Conservation (phyloP, 2,888 invertebrate genomes). For the Atrina japonica region DNA sequence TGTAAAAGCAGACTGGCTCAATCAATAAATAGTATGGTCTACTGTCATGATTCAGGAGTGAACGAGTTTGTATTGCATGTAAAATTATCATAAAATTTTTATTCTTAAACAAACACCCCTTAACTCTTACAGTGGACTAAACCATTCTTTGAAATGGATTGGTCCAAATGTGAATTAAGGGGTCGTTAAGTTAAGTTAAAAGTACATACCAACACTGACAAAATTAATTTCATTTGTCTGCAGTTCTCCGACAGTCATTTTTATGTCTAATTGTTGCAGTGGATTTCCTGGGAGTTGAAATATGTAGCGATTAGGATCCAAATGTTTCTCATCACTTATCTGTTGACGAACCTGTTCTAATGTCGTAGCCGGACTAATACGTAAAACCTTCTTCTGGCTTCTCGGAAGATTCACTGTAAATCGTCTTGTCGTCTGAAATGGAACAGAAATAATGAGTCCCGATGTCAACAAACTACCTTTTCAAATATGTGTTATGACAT, state of each 20-base stretch:
- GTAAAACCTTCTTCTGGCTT: conserved; percentile 89
- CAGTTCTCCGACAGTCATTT: conserved; percentile 60
- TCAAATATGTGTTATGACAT: no score
- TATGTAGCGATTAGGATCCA: conserved; percentile 87
- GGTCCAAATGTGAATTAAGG: no score
- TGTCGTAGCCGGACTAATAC: conserved; percentile 87
- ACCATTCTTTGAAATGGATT: no score
- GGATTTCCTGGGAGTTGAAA: conserved; percentile 88
- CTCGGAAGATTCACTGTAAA: conserved; percentile 88
- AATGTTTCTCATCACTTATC: conserved; percentile 87
- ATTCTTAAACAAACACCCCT: no score
- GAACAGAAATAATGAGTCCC: conserved; percentile 11
- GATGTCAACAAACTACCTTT: no score
- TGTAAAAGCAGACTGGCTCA: no score
- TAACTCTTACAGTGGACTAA: no score
- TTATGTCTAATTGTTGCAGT: conserved; percentile 53
- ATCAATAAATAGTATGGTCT: no score
- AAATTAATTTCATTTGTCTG: conserved; percentile 67
- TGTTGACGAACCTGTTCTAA: conserved; percentile 87
- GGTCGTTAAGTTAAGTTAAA: no score
- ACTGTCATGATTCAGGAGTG: no score
- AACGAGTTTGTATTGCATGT: no score
- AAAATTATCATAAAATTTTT: no score
- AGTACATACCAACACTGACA: conserved; percentile 55
- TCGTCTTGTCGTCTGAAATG: conserved; percentile 79